Base-by-base conservation (phyloP, 2,888 invertebrate species). In the Macrosoma leucophasiata region DNA sequence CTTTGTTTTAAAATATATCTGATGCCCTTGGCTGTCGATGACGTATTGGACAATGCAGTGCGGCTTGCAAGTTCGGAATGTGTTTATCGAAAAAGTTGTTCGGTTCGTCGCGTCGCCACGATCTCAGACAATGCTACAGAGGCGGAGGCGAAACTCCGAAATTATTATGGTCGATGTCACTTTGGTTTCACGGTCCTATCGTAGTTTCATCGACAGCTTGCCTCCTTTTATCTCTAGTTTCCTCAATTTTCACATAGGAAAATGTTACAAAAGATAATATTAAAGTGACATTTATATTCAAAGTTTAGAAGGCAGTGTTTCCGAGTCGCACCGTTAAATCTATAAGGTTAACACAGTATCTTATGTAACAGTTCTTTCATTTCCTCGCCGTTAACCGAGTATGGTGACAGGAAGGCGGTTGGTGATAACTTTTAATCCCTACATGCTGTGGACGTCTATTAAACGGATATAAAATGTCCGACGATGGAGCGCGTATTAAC, bases 391-490 rank as follows among this genome's bases (percentile, higher is more conserved):
- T n/a, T n/a, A n/a, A n/a, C n/a, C n/a, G n/a, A n/a, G n/a, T n/a
- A n/a, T n/a, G n/a, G n/a, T n/a, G n/a, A n/a, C 50, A 52, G 52
- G 55, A 60, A 58, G 57, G 50, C 55, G 56, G 48, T 52, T 29
- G 24, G 34, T 45, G 37, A 39, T 50, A 45, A 48, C 48, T 47
- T 60, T 60, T 57, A 59, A 64, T 55, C 51, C 52, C 38, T 38
- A 19, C 43, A 45, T 43, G 26, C 31, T 28, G 36, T 43, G 36
- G 38, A 30, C 45, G 49, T 48, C 57, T 58, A 64, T 66, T 69
- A 72, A 71, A 65, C 58, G 62, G 65, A 65, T 68, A 69, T 75
- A 68, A 75, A 75, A 63, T 55, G 57, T 46, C 48, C 51, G 56
- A 46, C 57, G 52, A 68, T 67, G 58, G 58, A 63, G n/a, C 69